Conservation (phyloP, 2,888 invertebrate species). For the Melitaea athalia region DNA sequence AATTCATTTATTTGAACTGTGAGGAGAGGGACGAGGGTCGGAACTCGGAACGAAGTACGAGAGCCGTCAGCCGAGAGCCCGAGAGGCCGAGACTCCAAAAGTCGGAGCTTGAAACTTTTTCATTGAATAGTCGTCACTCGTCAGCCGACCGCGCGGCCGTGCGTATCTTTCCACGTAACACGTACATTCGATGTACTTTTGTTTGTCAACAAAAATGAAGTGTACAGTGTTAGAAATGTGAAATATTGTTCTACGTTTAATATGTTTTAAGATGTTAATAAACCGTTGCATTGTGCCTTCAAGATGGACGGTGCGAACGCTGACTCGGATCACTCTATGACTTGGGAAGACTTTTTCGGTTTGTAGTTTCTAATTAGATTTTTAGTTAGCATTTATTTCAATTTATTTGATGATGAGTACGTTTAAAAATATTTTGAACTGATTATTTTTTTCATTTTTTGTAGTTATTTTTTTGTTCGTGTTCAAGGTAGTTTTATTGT, state of each 20-base stretch:
- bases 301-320: constrained; percentile 80
- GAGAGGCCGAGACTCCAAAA: constrained; percentile 4
- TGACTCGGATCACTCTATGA: constrained; percentile 87
- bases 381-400: neutral
- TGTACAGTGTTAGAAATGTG: constrained; percentile 35
- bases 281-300: constrained; percentile 53
- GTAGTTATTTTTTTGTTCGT: neutral
- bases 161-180: constrained; percentile 42
- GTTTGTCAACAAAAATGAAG: constrained; percentile 69
- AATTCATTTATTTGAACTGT: constrained; percentile 7
- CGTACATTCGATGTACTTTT: constrained; percentile 61
- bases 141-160: constrained; percentile 50
- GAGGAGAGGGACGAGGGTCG: constrained; percentile 24
- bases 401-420: neutral
- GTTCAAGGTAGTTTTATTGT: neutral
- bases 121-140: constrained; percentile 63
- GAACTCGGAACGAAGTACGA: constrained; percentile 18
- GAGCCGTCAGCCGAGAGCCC: constrained; percentile 16
- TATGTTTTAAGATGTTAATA: constrained; percentile 50
- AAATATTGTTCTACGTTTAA: constrained; percentile 39
- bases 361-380: constrained; percentile 53
- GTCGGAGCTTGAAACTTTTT: constrained; percentile 44
- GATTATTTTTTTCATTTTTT: constrained; percentile 2
- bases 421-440: neutral
- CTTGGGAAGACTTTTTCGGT: constrained; percentile 89